A percentile compares a stretch with the other conserved stretches of the same genome.
Conservation (phyloP, 2,113 vertebrate species). For the Microcebus murinus region DNA sequence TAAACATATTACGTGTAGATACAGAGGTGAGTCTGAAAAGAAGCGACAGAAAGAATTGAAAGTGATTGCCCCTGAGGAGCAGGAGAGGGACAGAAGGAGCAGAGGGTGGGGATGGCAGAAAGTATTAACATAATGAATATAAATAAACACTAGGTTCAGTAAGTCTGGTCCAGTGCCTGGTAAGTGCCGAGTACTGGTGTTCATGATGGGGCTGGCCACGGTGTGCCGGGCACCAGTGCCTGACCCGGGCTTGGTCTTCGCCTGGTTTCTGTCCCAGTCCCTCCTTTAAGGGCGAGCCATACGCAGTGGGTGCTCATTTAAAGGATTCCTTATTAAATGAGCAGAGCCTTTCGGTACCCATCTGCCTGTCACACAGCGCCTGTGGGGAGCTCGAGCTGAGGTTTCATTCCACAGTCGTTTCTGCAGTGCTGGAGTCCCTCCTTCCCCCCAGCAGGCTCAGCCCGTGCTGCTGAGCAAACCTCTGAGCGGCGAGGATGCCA, state of each 20-base stretch:
- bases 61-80: fast-evolving
- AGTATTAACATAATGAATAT: fast-evolving
- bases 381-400: background rate
- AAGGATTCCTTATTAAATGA: background rate
- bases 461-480: background rate
- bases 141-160: fast-evolving
- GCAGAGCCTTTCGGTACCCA: background rate
- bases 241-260: fast-evolving
- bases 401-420: background rate
- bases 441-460: background rate
- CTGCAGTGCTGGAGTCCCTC: background rate
- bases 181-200: fast-evolving
- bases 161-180: background rate
- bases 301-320: fast-evolving
- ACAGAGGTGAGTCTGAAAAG: background rate
- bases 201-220: fast-evolving
- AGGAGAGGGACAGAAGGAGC: background rate
- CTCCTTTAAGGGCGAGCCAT: background rate
- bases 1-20: fast-evolving
- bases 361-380: background rate
- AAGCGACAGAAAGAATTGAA: background rate
- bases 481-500: background rate
- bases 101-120: fast-evolving
- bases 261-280: fast-evolving
- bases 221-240: fast-evolving